Conservation (phyloP, 2,888 invertebrate species). For the Flexamia atlantica region DNA sequence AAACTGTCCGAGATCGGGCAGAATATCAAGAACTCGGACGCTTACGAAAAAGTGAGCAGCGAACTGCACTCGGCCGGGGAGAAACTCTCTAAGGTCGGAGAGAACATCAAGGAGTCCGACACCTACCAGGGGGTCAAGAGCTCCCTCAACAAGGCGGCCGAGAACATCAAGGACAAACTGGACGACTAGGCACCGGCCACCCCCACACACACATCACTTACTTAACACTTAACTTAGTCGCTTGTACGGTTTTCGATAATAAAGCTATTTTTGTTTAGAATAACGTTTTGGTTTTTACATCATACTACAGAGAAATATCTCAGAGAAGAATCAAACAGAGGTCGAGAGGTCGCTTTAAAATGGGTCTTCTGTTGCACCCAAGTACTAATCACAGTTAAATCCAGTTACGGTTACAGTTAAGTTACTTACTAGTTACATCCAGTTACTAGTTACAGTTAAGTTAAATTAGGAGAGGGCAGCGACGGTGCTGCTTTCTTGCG, state of each 20-base stretch:
- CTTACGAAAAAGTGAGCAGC: conserved; percentile 47
- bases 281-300: too few species aligned
- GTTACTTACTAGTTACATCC: too few species aligned
- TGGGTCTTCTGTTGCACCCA: too few species aligned
- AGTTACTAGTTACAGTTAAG: too few species aligned
- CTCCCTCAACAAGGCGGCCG: conserved; percentile 25
- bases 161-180: conserved; percentile 48
- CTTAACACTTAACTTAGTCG: not conserved
- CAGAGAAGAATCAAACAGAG: too few species aligned
- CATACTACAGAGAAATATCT: too few species aligned
- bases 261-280: conserved; percentile 28
- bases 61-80: conserved; percentile 42
- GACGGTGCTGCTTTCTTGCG: too few species aligned
- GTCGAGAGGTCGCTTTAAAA: too few species aligned
- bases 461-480: too few species aligned
- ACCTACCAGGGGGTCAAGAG: conserved; percentile 46
- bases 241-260: not conserved
- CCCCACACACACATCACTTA: not conserved
- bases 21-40: conserved; percentile 46
- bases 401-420: too few species aligned
- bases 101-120: conserved; percentile 40
- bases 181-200: conserved; percentile 28
- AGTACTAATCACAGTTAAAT: too few species aligned
- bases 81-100: conserved; percentile 19
- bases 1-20: conserved; percentile 37